Base-by-base conservation (phyloP, 1,140 invertebrate genomes). In the Drosophila fuyamai region DNA sequence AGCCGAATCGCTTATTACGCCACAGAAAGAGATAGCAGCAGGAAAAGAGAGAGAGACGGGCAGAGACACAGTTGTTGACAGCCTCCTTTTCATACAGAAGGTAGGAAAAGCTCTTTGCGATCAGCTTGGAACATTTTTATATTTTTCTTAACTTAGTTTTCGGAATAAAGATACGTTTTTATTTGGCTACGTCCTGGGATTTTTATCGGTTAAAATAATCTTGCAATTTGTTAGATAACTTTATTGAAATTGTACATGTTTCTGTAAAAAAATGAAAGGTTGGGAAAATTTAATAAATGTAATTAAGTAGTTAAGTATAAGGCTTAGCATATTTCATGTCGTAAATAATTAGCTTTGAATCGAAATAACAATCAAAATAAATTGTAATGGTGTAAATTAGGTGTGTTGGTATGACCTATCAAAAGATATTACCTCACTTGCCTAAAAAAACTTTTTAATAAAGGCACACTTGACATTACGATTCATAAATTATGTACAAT, bases 1-100 rank as follows among this genome's bases (percentile, higher is more conserved):
- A 83, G 79, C 79, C 63, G 53, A 73, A 62, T 83, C 79, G 57
- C 83, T 85, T 85, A 85, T 86, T 86, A 85, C 83, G 47, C 61
- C 63, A 81, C 67, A 61, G 29, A 60, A 7, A 71, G 60, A 71
- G 53, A 50, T 23, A 53, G 73, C 50, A 32, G 43, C 4, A 9
- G 1, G 41, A 27, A 23, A 9, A 46, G 32, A 43, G 14, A 29
- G 35, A 57, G 44, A 62, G 60, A 59, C 48, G 18, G n/a, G 23
- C 16, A 41, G 23, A 14, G 13, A 9, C 48, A 41, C 54, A 76
- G 58, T 66, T 68, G 70, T 70, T 86, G 83, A 88, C 62, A 88
- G 79, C 53, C 51, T 40, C 29, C 13, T 43, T 54, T 51, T 60
- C 10, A 1, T 12, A 5, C 7, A 6, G 36, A 36, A 53, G 50